Evolutionary conservation across 1,140 invertebrate species (phyloP).

Genomic region (Acromyrmex echinatior): DNA sequence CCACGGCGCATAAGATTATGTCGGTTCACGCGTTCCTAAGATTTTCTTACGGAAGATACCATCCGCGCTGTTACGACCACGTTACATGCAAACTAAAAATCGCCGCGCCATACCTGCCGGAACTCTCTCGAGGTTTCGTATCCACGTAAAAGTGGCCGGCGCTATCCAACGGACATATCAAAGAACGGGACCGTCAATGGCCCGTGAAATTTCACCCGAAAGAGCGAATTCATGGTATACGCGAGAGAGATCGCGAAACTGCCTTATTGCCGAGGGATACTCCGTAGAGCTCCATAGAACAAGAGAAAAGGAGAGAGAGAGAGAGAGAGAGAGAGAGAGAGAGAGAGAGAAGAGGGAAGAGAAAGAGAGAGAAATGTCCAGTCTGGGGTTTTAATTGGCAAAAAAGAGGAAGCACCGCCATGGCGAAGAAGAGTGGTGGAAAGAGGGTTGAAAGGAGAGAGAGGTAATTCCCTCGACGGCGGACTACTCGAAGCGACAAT

Average conservation of each 20-base stretch:
- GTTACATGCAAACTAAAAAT: conserved; percentile 55
- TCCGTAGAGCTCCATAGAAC: not conserved
- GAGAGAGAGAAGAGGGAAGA: not conserved
- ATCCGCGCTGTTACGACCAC: conserved; percentile 34
- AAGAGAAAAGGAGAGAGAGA: no score
- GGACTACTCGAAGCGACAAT: conserved; percentile 69
- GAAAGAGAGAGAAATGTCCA: conserved; percentile 37
- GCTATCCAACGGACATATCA: conserved; percentile 45
- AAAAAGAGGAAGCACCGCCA: conserved; percentile 37
- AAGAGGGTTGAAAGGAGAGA: conserved; percentile 22
- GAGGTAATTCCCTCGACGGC: conserved; percentile 67
- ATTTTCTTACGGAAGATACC: conserved; percentile 15
- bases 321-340: not conserved
- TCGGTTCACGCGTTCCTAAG: not conserved
- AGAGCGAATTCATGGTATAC: conserved; percentile 46
- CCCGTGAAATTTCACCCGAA: conserved; percentile 63
- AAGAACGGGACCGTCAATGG: conserved; percentile 61
- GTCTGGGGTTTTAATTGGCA: conserved; percentile 68
- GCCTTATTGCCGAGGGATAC: conserved; percentile 56
- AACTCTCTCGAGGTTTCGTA: conserved; percentile 40
- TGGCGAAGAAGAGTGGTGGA: not conserved
- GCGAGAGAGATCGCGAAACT: conserved; percentile 52
- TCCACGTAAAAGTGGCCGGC: conserved; percentile 9
- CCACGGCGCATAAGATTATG: conserved; percentile 31
- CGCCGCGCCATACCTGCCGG: conserved; percentile 23